Percentiles rank a stretch among this genome's conserved stretches.
Evolutionary conservation across 2,888 invertebrate species (phyloP).

Genomic region (Chrysina gloriosa): DNA sequence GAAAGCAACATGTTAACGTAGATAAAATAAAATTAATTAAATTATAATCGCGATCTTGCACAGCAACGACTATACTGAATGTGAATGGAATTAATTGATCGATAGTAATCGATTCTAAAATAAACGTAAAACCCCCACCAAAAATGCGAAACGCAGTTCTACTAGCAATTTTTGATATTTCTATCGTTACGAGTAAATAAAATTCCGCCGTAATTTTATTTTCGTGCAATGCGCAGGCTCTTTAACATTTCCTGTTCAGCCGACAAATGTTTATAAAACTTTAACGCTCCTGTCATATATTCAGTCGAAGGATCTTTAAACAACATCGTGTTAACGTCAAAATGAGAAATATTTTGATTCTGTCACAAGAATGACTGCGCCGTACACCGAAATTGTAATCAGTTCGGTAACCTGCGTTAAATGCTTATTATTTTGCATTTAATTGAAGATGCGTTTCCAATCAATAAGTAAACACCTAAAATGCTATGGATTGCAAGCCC

Average conservation of each 20-base stretch:
- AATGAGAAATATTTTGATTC: background rate
- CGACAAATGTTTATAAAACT: slow-evolving; percentile 4
- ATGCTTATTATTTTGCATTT: no score
- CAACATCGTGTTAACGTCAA: slow-evolving; percentile 1
- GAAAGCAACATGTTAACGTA: background rate
- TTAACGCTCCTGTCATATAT: slow-evolving; percentile 4
- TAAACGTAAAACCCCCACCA: background rate
- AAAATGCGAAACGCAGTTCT: background rate
- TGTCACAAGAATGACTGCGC: no score
- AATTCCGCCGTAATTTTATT: slow-evolving; percentile 3
- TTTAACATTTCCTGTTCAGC: slow-evolving; percentile 5
- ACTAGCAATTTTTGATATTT: background rate
- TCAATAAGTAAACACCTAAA: no score
- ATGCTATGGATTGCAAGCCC: no score
- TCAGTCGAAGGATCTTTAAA: background rate
- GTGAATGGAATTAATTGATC: no score
- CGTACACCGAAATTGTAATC: background rate
- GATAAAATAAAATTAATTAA: background rate
- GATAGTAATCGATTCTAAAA: background rate
- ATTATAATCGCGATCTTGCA: no score
- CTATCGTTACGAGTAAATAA: background rate
- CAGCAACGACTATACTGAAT: no score
- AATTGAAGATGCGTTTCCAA: no score
- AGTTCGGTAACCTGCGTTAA: background rate
- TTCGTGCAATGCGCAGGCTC: slow-evolving; percentile 1